Conservation (phyloP, 2,888 invertebrate species). For the Nemoura dubitans region DNA sequence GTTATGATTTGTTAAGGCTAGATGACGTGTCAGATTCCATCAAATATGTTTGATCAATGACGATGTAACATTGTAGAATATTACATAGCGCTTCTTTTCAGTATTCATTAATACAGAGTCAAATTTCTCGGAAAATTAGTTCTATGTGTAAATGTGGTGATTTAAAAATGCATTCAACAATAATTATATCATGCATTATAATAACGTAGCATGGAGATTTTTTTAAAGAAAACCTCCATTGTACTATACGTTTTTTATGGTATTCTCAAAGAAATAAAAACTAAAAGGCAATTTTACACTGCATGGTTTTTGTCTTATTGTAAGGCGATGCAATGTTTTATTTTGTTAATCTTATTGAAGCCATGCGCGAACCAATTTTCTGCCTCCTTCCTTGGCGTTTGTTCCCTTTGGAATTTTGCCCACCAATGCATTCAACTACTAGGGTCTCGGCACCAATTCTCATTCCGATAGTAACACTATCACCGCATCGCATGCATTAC, state of each 20-base stretch:
- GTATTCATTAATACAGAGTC: neutral
- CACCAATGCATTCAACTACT: neutral
- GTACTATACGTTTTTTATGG: too few relatives aligned
- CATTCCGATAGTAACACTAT: neutral
- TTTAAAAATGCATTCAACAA: constrained; percentile 17
- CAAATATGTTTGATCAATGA: constrained; percentile 15
- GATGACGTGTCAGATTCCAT: constrained; percentile 19
- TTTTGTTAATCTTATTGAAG: constrained; percentile 18
- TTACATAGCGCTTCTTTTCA: constrained; percentile 12
- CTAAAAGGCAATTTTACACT: neutral
- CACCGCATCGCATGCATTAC: neutral
- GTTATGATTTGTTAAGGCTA: constrained; percentile 1
- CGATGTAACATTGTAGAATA: neutral
- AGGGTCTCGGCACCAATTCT: too few relatives aligned
- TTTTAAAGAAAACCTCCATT: too few relatives aligned
- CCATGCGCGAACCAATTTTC: constrained; percentile 26
- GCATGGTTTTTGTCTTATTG: constrained; percentile 26
- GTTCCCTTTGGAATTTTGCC: neutral
- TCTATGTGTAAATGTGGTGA: constrained; percentile 19
- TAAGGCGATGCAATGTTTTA: constrained; percentile 1
- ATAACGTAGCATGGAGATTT: neutral
- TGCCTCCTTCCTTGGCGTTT: neutral
- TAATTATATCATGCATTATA: constrained; percentile 17
- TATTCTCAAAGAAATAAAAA: neutral
- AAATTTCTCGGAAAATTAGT: constrained; percentile 23